Evolutionary conservation across 2,113 vertebrate species (phyloP).

Genomic region (Alethe castanea): DNA sequence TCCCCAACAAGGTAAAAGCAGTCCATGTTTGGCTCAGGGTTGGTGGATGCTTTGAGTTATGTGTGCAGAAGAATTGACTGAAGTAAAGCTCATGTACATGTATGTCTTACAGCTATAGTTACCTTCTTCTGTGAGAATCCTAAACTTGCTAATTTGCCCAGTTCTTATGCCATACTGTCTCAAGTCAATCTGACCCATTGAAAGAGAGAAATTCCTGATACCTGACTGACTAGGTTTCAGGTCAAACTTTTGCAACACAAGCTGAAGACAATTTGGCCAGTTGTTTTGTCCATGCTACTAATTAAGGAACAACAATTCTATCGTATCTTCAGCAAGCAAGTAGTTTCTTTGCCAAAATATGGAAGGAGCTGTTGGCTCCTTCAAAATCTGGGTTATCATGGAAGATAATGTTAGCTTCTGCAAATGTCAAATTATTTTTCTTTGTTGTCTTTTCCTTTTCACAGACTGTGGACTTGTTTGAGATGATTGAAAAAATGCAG

Average conservation of each 20-base stretch:
- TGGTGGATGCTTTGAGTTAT: background rate
- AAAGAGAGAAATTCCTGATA: background rate
- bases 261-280: background rate
- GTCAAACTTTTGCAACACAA: background rate
- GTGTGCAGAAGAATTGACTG: background rate
- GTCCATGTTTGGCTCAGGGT: background rate
- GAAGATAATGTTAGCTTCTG: background rate
- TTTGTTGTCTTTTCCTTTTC: background rate
- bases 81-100: background rate
- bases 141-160: background rate
- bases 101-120: background rate
- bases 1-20: slow-evolving; percentile 79
- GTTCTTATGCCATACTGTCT: background rate
- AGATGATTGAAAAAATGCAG: slow-evolving; percentile 86
- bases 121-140: background rate
- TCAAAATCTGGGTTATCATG: background rate
- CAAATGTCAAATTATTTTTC: background rate
- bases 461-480: slow-evolving; percentile 87
- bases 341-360: background rate
- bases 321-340: background rate
- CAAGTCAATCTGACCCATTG: background rate
- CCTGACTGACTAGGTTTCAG: background rate
- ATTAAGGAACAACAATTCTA: background rate
- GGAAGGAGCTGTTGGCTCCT: background rate
- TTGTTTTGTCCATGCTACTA: background rate